These are phyloP conservation scores for Macrosoma leucophasiata DNA, from an alignment of 2,888 invertebrate species.

Conservation along the genomic window DNA sequence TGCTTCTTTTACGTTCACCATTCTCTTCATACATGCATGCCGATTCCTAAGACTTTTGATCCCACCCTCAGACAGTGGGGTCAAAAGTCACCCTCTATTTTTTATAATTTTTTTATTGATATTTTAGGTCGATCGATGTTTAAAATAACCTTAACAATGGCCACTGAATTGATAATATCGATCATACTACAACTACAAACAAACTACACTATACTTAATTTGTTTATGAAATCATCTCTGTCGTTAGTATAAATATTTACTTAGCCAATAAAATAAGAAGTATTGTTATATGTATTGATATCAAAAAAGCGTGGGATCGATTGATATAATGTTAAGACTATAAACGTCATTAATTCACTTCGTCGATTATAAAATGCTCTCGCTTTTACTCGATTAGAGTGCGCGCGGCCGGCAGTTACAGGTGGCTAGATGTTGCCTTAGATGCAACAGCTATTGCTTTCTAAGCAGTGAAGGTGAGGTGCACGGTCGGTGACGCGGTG, in stretches of 20 bases:
- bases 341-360: too few species aligned
- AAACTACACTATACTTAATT: too few species aligned
- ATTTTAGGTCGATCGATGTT: too few species aligned
- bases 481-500: too few species aligned
- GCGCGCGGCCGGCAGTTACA: constrained; percentile 30
- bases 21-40: too few species aligned
- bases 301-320: constrained; percentile 17
- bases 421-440: constrained; percentile 39
- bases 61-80: too few species aligned
- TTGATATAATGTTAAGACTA: constrained; percentile 8
- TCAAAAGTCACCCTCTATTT: too few species aligned
- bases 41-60: too few species aligned
- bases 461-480: constrained; percentile 72
- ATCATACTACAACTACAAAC: constrained; percentile 12
- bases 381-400: constrained; percentile 57
- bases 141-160: too few species aligned
- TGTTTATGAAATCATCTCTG: constrained; percentile 18
- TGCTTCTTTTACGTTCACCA: too few species aligned
- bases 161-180: too few species aligned
- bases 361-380: constrained; percentile 52
- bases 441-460: constrained; percentile 66
- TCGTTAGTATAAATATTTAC: constrained; percentile 14
- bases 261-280: constrained; percentile 18
- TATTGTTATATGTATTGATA: constrained; percentile 12
- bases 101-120: too few species aligned